phyloP scores from a whole-genome alignment of 2,888 invertebrate genomes.

The Cerastis leucographa region DNA sequence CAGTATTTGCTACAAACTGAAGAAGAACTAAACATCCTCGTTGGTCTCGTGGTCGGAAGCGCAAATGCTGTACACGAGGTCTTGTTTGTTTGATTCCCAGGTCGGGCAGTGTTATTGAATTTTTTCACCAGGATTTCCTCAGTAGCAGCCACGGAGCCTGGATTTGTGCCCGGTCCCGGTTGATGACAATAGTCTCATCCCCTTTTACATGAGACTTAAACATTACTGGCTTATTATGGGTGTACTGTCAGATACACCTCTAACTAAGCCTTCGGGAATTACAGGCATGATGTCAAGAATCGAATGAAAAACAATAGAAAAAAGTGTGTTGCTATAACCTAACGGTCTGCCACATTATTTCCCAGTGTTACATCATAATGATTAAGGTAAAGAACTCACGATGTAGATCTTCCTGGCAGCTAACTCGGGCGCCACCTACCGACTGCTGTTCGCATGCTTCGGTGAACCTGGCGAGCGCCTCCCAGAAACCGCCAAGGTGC shows the following conservation, averaged over 20 bases:
- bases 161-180: too few species aligned
- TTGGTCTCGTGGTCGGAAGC: not conserved
- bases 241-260: not conserved
- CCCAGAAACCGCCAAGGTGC: conserved; percentile 72
- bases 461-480: conserved; percentile 81
- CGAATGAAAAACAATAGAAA: not conserved
- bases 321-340: not conserved
- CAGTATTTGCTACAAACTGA: not conserved
- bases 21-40: not conserved
- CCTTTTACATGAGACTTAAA: not conserved
- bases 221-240: not conserved
- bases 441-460: conserved; percentile 79
- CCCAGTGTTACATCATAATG: not conserved
- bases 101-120: not conserved
- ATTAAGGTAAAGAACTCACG: not conserved
- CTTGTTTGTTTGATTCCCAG: not conserved
- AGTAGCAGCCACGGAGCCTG: too few species aligned
- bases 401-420: conserved; percentile 67
- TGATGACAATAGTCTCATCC: not conserved
- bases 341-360: not conserved
- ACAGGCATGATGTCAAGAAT: not conserved
- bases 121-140: too few species aligned
- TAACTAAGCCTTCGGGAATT: not conserved
- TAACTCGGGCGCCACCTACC: conserved; percentile 74
- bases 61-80: not conserved